These are phyloP conservation scores for Minunthozetes semirufus DNA, from an alignment of 2,888 invertebrate species.

Conservation along the genomic window DNA sequence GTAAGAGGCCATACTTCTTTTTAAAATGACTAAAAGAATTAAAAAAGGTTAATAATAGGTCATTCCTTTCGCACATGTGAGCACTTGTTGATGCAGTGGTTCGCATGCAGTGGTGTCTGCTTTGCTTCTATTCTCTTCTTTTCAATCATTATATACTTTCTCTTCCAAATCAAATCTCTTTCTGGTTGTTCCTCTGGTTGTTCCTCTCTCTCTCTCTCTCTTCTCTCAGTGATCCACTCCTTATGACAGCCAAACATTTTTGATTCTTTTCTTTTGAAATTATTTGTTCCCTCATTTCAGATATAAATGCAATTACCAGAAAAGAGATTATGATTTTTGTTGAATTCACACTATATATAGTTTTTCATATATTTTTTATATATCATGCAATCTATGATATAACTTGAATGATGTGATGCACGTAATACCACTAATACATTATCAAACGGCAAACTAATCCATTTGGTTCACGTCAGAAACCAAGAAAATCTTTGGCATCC, in stretches of 20 bases:
- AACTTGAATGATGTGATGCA: slow-evolving; percentile 22
- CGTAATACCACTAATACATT: slow-evolving; percentile 26
- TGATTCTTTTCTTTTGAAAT: slow-evolving; percentile 19
- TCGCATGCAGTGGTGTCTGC: not conserved
- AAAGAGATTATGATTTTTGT: slow-evolving; percentile 23
- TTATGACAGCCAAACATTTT: slow-evolving; percentile 8
- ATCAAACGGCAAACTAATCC: slow-evolving; percentile 26
- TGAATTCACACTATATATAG: slow-evolving; percentile 8
- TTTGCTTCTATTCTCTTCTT: not conserved
- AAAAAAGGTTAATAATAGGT: slow-evolving; percentile 27
- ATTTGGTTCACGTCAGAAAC: slow-evolving; percentile 22
- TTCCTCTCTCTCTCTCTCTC: not conserved
- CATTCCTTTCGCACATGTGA: slow-evolving; percentile 16
- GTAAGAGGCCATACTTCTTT: not conserved
- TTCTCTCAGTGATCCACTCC: not conserved
- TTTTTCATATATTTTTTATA: slow-evolving; percentile 5
- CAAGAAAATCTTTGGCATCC: slow-evolving; percentile 16
- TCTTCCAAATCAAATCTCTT: not conserved
- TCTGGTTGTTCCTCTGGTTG: not conserved
- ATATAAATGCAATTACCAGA: slow-evolving; percentile 25
- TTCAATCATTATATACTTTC: not conserved
- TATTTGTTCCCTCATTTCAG: not conserved
- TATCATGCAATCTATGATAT: slow-evolving; percentile 14
- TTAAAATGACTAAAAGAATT: slow-evolving; percentile 17
- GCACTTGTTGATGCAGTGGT: slow-evolving; percentile 16